Base-by-base conservation (phyloP, 2,113 vertebrate genomes). In the Echinops telfairi region DNA sequence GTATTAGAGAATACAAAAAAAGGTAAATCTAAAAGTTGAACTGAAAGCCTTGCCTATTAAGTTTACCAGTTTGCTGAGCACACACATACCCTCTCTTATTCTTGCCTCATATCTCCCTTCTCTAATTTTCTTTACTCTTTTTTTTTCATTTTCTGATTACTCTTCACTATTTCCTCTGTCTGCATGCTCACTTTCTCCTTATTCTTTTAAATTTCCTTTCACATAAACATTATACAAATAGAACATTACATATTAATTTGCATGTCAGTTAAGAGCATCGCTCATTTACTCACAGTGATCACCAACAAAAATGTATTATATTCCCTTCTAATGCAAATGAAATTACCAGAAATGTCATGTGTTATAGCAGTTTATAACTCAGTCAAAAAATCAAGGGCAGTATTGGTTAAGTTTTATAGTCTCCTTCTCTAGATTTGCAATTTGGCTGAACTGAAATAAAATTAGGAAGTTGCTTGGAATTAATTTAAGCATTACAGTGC, bases 11-110 rank as follows among this genome's bases (percentile, higher is more conserved):
- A 88, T 36, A 92, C 64, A 96, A 92, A 96, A 88, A 93, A 97
- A 96, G 94, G 97, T 98, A 97, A 97, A 97, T 97, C 88, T 94
- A 94, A 96, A 95, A 93, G 84, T 85, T 95, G 95, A 95, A 93
- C 75, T 62, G 75, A 93, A 79, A 92, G 33, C 60, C 94, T 92
- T 89, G 94, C 70, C 88, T 85, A 64, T 95, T 95, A 68, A 92
- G 71, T 89, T 95, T 95, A 90, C 76, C 53, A 94, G 6, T 93
- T 93, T 96, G 96, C 94, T 95, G 96, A 96, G 60, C 38, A 91
- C 1, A 84, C 88, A 93, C 43, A 70, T 84, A 88, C 47, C 47
- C n/a, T 83, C 33, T 95, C 16, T 75, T 79, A 36, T 95, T 64
- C 60, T 70, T 1, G 9, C 16, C 8, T 88, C 4, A 1, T 23